These are phyloP conservation scores for Drosophila prostipennis DNA, from an alignment of 2,888 invertebrate genomes.

Conservation along the genomic window DNA sequence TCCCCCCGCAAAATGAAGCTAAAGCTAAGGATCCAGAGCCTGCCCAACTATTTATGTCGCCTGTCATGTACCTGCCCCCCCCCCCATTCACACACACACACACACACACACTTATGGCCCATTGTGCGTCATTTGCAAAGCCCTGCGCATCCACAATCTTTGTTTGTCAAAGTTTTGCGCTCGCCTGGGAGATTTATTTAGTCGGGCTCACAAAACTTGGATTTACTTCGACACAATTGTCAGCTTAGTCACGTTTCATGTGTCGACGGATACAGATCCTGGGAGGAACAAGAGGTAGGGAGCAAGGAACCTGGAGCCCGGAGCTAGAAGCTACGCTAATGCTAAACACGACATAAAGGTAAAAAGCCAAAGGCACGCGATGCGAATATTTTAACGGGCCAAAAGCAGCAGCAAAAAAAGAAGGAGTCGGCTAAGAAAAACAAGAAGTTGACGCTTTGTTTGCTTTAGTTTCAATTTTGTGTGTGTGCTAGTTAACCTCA, in stretches of 20 bases:
- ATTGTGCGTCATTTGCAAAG: slow-evolving; percentile 45
- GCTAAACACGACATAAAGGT: slow-evolving; percentile 77
- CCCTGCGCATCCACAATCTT: slow-evolving; percentile 57
- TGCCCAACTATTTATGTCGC: slow-evolving; percentile 66
- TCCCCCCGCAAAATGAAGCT: not conserved
- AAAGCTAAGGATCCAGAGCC: slow-evolving; percentile 9
- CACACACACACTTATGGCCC: slow-evolving; percentile 21
- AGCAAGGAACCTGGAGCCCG: not conserved
- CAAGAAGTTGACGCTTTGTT: slow-evolving; percentile 65
- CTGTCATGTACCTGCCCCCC: slow-evolving; percentile 58
- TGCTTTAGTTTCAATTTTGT: slow-evolving; percentile 46
- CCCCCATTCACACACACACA: not conserved
- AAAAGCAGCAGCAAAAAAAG: not conserved
- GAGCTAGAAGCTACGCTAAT: slow-evolving; percentile 46
- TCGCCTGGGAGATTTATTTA: slow-evolving; percentile 69
- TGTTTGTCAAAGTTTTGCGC: slow-evolving; percentile 71
- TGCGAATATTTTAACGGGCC: slow-evolving; percentile 70
- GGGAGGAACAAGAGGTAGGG: not conserved
- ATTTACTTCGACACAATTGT: slow-evolving; percentile 79
- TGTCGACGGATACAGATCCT: slow-evolving; percentile 42
- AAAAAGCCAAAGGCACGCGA: slow-evolving; percentile 76
- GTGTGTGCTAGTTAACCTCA: slow-evolving; percentile 45
- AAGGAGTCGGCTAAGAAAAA: slow-evolving; percentile 12
- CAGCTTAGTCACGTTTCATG: slow-evolving; percentile 78
- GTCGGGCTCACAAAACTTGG: slow-evolving; percentile 74